Conservation (phyloP, 1,140 invertebrate genomes). For the Drosophila miranda region DNA sequence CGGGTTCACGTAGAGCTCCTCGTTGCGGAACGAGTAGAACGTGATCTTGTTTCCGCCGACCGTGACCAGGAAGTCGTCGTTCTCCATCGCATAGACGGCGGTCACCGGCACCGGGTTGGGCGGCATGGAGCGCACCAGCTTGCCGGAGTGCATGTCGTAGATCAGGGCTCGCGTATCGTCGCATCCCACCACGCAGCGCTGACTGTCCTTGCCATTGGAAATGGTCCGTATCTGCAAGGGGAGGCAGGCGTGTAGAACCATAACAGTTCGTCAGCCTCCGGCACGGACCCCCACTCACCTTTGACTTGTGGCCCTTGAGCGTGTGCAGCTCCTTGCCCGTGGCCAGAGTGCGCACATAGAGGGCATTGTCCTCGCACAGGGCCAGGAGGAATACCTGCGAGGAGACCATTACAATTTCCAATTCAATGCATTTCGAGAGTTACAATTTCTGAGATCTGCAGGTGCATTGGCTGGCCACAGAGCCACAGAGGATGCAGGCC, state of each 20-base stretch:
- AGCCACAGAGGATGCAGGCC: conserved; percentile 50
- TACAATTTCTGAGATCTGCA: conserved; percentile 16
- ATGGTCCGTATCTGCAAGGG: conserved; percentile 86
- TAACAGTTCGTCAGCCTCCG: too few species aligned
- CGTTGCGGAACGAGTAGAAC: conserved; percentile 92
- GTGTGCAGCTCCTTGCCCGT: conserved; percentile 92
- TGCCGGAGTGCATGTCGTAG: conserved; percentile 90
- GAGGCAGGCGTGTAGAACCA: conserved; percentile 21
- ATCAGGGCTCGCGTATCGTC: conserved; percentile 89
- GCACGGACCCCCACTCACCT: conserved; percentile 83
- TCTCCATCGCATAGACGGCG: conserved; percentile 87
- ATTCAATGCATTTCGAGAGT: too few species aligned
- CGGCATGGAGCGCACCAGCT: conserved; percentile 86
- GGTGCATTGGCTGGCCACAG: too few species aligned
- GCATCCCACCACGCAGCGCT: conserved; percentile 89
- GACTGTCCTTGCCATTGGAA: conserved; percentile 89
- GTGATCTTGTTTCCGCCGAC: conserved; percentile 90
- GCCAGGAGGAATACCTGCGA: conserved; percentile 88
- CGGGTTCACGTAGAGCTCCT: conserved; percentile 85
- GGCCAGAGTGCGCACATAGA: conserved; percentile 90
- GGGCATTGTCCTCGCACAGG: conserved; percentile 90
- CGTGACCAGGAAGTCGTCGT: conserved; percentile 91
- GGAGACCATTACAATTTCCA: background rate
- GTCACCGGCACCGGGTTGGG: conserved; percentile 87
- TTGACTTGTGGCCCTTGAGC: conserved; percentile 89